Conservation (phyloP, 2,888 invertebrate species). For the Chymomyza fuscimana region DNA sequence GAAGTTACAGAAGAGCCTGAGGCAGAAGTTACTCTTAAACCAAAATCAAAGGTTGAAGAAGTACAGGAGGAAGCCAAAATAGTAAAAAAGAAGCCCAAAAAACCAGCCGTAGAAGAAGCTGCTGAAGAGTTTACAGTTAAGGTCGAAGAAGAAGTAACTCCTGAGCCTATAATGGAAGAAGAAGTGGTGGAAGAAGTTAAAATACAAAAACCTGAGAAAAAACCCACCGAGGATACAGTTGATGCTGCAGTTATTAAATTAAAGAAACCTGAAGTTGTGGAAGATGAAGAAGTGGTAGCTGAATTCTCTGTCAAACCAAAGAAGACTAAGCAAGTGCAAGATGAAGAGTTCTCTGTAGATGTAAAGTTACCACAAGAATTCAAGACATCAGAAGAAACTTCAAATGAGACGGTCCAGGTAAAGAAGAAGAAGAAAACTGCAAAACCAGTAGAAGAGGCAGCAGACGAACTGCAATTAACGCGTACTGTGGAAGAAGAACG, state of each 20-base stretch:
- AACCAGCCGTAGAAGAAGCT: slow-evolving; percentile 65
- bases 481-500: slow-evolving; percentile 76
- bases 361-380: slow-evolving; percentile 72
- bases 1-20: slow-evolving; percentile 65
- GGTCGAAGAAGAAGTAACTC: slow-evolving; percentile 65
- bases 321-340: slow-evolving; percentile 66
- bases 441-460: slow-evolving; percentile 72
- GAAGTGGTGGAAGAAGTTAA: slow-evolving; percentile 65
- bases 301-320: slow-evolving; percentile 78
- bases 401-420: slow-evolving; percentile 72
- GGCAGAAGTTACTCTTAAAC: slow-evolving; percentile 65
- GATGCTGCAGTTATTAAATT: slow-evolving; percentile 73
- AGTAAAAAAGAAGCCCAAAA: slow-evolving; percentile 72
- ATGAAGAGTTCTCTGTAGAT: slow-evolving; percentile 76
- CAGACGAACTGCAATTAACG: slow-evolving; percentile 76
- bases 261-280: slow-evolving; percentile 59
- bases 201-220: slow-evolving; percentile 52
- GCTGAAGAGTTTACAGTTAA: slow-evolving; percentile 69
- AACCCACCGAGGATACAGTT: slow-evolving; percentile 61
- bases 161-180: slow-evolving; percentile 57
- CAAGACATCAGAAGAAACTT: slow-evolving; percentile 74
- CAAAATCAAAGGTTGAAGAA: slow-evolving; percentile 60
- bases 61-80: slow-evolving; percentile 65
- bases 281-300: slow-evolving; percentile 77
- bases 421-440: slow-evolving; percentile 76